These are phyloP conservation scores for Sciurus vulgaris DNA, from an alignment of 2,797 vertebrate species.

Conservation along the genomic window DNA sequence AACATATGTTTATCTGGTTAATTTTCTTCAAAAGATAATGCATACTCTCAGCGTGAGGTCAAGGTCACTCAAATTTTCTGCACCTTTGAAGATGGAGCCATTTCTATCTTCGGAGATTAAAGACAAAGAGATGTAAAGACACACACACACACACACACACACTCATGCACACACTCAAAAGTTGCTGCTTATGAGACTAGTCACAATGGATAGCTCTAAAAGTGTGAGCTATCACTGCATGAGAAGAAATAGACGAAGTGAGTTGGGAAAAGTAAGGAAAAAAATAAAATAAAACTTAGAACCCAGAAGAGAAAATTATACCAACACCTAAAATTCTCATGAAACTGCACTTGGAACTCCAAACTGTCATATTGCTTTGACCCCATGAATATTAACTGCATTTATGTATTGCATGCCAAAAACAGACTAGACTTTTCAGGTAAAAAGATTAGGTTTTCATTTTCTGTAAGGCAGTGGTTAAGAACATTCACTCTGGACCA, in stretches of 20 bases:
- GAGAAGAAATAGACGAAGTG: background rate
- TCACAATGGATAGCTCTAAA: background rate
- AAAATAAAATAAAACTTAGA: background rate
- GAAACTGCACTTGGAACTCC: background rate
- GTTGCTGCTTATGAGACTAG: background rate
- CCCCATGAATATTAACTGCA: background rate
- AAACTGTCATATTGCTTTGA: background rate
- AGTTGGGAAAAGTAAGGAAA: background rate
- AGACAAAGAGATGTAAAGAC: background rate
- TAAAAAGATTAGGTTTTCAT: background rate
- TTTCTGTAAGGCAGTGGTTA: background rate
- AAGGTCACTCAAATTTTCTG: conserved; percentile 54
- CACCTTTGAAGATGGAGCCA: conserved; percentile 54
- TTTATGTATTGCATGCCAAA: background rate
- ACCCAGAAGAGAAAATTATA: background rate
- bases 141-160: background rate
- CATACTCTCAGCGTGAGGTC: conserved; percentile 1
- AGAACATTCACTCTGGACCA: background rate
- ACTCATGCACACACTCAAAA: background rate
- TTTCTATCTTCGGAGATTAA: conserved; percentile 60
- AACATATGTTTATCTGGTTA: conserved; percentile 71
- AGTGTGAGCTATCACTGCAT: background rate
- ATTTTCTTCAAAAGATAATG: conserved; percentile 69
- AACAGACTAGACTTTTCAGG: background rate
- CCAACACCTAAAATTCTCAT: background rate